Conservation (phyloP, 2,888 invertebrate species). For the Cistogaster globosa region DNA sequence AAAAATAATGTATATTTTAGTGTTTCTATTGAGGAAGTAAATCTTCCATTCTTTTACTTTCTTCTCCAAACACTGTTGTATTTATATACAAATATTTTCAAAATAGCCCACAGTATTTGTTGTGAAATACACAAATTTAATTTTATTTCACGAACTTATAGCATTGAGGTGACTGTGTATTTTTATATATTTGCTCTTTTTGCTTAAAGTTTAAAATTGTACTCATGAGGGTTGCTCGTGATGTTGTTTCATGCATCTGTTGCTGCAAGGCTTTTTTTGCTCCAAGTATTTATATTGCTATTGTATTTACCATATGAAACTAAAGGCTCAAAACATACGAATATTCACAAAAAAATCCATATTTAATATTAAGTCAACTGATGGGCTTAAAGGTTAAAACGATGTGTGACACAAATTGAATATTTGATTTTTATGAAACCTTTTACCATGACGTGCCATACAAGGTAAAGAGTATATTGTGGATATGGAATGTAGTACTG, state of each 20-base stretch:
- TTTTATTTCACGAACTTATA: conserved; percentile 49
- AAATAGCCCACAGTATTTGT: conserved; percentile 28
- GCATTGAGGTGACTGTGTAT: conserved; percentile 59
- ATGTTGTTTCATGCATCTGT: conserved; percentile 79
- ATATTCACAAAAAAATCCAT: conserved; percentile 49
- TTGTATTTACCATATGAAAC: conserved; percentile 49
- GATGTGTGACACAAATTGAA: conserved; percentile 79
- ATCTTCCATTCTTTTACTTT: no score
- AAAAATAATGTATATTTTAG: no score
- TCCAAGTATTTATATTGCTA: conserved; percentile 8
- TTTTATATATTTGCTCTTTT: conserved; percentile 30
- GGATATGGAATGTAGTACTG: neutral
- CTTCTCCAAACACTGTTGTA: no score
- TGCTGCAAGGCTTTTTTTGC: conserved; percentile 73
- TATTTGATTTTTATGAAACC: conserved; percentile 75
- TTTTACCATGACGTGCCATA: conserved; percentile 11
- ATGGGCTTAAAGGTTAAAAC: conserved; percentile 73
- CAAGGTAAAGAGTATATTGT: neutral
- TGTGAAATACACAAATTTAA: conserved; percentile 4
- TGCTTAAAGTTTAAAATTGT: conserved; percentile 69
- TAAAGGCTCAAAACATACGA: conserved; percentile 46
- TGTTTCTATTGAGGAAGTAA: no score
- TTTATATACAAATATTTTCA: neutral
- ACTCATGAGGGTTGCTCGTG: conserved; percentile 77
- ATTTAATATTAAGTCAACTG: conserved; percentile 70